Percentiles rank a stretch among this genome's conserved stretches.
phyloP scores from a whole-genome alignment of 37 sponge, comb jelly and placozoan genomes.

The Ephydatia muelleri region DNA sequence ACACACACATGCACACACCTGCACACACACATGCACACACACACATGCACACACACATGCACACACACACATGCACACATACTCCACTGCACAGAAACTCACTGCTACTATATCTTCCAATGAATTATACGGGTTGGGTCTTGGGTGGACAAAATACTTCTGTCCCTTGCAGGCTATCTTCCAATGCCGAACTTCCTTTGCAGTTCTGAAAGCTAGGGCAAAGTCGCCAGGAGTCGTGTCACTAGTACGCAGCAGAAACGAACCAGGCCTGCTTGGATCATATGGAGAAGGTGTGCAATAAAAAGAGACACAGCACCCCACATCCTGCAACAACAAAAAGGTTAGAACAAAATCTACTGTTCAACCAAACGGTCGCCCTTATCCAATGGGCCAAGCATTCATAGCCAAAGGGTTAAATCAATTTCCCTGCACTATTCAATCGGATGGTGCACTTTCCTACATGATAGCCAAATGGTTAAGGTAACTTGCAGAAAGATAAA shows the following conservation, averaged over 20 bases:
- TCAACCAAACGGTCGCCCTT: no score
- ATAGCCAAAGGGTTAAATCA: not conserved
- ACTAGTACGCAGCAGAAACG: constrained; percentile 74
- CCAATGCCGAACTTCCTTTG: constrained; percentile 65
- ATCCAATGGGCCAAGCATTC: no score
- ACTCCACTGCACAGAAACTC: not conserved
- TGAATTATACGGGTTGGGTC: constrained; percentile 64
- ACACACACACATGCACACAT: not conserved
- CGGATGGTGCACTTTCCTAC: not conserved
- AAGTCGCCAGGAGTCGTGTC: constrained; percentile 58
- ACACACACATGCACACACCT: not conserved
- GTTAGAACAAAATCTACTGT: no score
- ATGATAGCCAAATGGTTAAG: no score
- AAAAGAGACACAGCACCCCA: not conserved
- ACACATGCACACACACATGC: constrained; percentile 8
- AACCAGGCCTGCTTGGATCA: constrained; percentile 51
- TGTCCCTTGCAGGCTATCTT: constrained; percentile 34
- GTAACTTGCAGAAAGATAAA: no score
- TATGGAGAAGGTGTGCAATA: not conserved
- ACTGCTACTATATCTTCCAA: constrained; percentile 66
- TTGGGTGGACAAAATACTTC: constrained; percentile 67
- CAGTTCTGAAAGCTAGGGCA: constrained; percentile 72
- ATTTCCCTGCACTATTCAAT: not conserved
- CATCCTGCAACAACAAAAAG: not conserved
- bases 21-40: constrained; percentile 3